Evolutionary conservation across 2,113 vertebrate genomes (phyloP).

Genomic region (Sterna hirundo): DNA sequence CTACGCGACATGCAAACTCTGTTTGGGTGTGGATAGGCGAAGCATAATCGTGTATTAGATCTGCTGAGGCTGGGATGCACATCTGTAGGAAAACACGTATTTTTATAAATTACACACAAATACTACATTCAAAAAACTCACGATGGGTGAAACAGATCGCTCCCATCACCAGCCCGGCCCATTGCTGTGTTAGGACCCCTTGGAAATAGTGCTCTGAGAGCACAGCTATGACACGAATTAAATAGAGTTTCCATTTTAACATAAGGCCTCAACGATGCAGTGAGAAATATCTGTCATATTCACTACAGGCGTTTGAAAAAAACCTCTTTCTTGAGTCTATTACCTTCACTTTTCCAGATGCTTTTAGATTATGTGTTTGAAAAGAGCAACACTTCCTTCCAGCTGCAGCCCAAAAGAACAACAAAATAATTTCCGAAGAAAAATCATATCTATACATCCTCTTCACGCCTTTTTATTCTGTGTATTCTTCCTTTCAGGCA

Average conservation of each 20-base stretch:
- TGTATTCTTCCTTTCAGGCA: background rate
- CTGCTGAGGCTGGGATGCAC: background rate
- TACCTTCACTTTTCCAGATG: background rate
- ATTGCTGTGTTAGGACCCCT: background rate
- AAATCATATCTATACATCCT: background rate
- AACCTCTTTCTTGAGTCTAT: background rate
- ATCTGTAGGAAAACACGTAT: rapidly evolving
- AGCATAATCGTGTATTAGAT: background rate
- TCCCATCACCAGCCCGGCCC: background rate
- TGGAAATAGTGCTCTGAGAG: background rate
- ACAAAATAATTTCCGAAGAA: rapidly evolving
- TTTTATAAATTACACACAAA: background rate
- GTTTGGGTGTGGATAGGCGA: background rate
- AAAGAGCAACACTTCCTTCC: background rate
- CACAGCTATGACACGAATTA: background rate
- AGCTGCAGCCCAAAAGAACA: background rate
- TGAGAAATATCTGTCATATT: background rate
- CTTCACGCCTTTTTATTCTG: background rate
- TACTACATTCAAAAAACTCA: background rate
- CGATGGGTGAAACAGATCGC: rapidly evolving
- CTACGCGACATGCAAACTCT: rapidly evolving
- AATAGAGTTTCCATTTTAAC: background rate
- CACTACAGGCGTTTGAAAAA: background rate
- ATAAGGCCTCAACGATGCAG: background rate
- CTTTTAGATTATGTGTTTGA: background rate